phyloP scores from a whole-genome alignment of 2,888 invertebrate genomes.

The Drosophila kambysellisi region DNA sequence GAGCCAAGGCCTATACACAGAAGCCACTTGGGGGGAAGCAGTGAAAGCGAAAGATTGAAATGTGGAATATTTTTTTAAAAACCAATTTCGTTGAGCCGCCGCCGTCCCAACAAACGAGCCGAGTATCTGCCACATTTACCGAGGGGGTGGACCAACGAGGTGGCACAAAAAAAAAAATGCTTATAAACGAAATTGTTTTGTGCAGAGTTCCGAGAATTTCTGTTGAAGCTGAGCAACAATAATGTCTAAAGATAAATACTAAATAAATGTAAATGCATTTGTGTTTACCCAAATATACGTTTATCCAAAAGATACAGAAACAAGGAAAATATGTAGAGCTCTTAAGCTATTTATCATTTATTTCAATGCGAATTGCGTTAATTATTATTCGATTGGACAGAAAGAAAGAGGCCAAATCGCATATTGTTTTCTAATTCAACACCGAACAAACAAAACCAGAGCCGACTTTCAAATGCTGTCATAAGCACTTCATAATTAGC shows the following conservation, averaged over 20 bases:
- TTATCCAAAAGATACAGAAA: background rate
- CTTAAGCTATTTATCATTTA: background rate
- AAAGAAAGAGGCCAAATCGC: conserved; percentile 1
- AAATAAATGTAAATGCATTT: conserved; percentile 28
- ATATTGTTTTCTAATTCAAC: conserved; percentile 41
- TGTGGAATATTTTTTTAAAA: conserved; percentile 82
- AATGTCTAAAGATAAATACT: conserved; percentile 21
- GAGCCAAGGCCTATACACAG: conserved; percentile 28
- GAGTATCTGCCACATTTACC: conserved; percentile 13
- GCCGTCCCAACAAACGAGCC: conserved; percentile 37
- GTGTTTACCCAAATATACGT: background rate
- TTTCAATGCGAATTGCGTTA: background rate
- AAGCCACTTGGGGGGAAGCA: conserved; percentile 5
- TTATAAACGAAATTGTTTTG: conserved; percentile 78
- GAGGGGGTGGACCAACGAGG: conserved; percentile 5
- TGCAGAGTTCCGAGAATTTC: conserved; percentile 62
- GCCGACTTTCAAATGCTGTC: conserved; percentile 46
- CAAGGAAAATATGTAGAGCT: background rate
- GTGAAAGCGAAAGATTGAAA: conserved; percentile 71
- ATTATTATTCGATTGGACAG: conserved; percentile 3
- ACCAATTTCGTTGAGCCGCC: conserved; percentile 80
- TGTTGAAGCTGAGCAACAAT: conserved; percentile 42
- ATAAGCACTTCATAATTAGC: conserved; percentile 74
- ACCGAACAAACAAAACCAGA: conserved; percentile 14
- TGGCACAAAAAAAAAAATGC: conserved; percentile 25